Percentiles rank a stretch among this genome's conserved stretches.
Conservation (phyloP, 2,113 vertebrate genomes). For the Cinclus cinclus region DNA sequence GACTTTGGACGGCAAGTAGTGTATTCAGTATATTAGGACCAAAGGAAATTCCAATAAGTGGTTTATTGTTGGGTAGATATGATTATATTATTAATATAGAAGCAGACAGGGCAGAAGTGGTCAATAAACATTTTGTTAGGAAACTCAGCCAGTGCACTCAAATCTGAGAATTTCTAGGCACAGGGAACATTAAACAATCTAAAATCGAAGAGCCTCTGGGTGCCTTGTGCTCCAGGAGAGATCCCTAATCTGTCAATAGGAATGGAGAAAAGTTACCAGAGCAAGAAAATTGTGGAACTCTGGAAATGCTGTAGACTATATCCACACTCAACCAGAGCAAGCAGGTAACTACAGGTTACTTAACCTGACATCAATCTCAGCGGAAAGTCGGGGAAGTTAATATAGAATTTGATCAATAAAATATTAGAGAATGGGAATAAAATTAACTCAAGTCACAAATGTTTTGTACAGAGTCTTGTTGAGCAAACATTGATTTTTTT, state of each 20-base stretch:
- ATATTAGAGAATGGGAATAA: constrained; percentile 63
- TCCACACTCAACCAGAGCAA: not conserved
- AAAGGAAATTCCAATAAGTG: not conserved
- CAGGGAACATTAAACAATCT: not conserved
- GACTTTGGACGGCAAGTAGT: not conserved
- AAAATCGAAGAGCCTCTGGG: not conserved
- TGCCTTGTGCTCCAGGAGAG: not conserved
- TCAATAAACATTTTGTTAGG: constrained; percentile 14
- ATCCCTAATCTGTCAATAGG: not conserved
- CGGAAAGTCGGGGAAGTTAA: constrained; percentile 38
- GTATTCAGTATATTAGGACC: not conserved
- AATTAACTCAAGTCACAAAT: constrained; percentile 62
- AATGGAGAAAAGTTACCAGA: not conserved
- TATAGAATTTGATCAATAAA: constrained; percentile 59
- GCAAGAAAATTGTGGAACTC: not conserved
- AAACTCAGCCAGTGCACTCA: not conserved
- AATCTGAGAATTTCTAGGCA: not conserved
- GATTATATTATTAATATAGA: not conserved
- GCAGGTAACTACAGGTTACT: constrained; percentile 19
- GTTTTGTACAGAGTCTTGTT: constrained; percentile 45
- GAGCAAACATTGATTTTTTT: constrained; percentile 51
- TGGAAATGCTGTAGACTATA: not conserved
- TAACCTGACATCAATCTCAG: constrained; percentile 52
- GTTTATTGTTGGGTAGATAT: not conserved
- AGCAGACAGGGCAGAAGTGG: not conserved